Conservation (phyloP, 2,797 vertebrate genomes). For the Acrocephalus scirpaceus region DNA sequence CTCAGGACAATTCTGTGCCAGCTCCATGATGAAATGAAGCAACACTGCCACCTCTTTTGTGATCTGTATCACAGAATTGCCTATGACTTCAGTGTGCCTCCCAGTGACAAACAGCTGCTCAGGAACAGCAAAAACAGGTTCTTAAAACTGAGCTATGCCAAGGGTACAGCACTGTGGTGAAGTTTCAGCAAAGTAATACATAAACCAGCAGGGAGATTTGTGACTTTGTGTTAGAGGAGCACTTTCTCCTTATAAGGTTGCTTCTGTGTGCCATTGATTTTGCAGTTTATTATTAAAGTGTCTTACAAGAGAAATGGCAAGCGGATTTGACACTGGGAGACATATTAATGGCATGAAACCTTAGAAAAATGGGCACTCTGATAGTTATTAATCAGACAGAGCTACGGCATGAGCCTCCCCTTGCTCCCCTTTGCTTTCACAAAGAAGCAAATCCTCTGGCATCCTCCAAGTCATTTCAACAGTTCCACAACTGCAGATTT, state of each 20-base stretch:
- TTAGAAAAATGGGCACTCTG: constrained; percentile 24
- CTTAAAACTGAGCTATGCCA: background rate
- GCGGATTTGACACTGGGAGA: constrained; percentile 26
- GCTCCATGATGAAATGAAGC: background rate
- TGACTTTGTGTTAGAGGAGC: background rate
- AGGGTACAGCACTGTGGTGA: background rate
- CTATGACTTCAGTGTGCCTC: background rate
- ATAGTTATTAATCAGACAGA: background rate
- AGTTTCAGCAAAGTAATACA: background rate
- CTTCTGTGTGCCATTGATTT: constrained; percentile 37
- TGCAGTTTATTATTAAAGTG: constrained; percentile 57
- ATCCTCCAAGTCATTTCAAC: constrained; percentile 11
- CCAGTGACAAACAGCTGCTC: background rate
- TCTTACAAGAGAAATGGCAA: constrained; percentile 49
- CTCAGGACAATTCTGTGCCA: background rate
- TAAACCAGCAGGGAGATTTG: background rate
- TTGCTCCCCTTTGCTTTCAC: constrained; percentile 12
- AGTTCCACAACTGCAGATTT: background rate
- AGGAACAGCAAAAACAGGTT: background rate
- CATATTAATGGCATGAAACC: constrained; percentile 31
- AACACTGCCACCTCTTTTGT: background rate
- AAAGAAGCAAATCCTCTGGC: constrained; percentile 14
- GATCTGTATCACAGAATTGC: background rate
- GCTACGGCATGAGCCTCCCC: background rate
- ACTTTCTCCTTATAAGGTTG: constrained; percentile 29